Conservation (phyloP, 92 coral and sea anemone genomes). For the Porites evermanni region DNA sequence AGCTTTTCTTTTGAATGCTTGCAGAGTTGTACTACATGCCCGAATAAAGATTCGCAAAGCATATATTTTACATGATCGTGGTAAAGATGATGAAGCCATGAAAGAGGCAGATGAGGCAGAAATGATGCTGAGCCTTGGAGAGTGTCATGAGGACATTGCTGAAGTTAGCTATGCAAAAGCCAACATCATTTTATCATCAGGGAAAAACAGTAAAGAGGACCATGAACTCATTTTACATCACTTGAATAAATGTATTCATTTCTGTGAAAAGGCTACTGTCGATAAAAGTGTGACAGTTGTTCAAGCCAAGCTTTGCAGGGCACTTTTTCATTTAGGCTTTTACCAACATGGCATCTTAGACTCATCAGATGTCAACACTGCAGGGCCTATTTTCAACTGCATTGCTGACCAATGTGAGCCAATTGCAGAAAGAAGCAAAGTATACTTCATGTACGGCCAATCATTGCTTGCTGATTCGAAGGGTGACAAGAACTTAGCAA, state of each 20-base stretch:
- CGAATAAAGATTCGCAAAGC: constrained; percentile 47
- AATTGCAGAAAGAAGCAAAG: constrained; percentile 39
- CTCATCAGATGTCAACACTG: constrained; percentile 32
- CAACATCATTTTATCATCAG: constrained; percentile 37
- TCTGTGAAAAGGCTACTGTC: constrained; percentile 37
- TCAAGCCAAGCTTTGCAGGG: constrained; percentile 49
- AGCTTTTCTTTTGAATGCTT: neutral
- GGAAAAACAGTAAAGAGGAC: constrained; percentile 20
- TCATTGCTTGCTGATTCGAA: constrained; percentile 47
- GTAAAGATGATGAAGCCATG: constrained; percentile 41
- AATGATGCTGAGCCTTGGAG: constrained; percentile 38
- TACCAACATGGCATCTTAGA: constrained; percentile 63
- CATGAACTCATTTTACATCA: constrained; percentile 5
- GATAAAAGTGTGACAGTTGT: constrained; percentile 28
- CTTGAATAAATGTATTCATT: constrained; percentile 30
- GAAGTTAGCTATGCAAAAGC: constrained; percentile 38
- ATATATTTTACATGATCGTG: constrained; percentile 29
- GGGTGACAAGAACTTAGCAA: constrained; percentile 41
- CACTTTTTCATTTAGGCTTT: constrained; percentile 46
- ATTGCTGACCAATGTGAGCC: neutral
- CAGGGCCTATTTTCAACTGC: constrained; percentile 35
- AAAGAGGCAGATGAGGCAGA: constrained; percentile 57
- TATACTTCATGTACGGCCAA: constrained; percentile 29
- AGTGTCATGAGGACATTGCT: constrained; percentile 44
- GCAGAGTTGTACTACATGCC: constrained; percentile 42